Conservation (phyloP, 2,797 vertebrate species). For the Notolepis coatsorum region DNA sequence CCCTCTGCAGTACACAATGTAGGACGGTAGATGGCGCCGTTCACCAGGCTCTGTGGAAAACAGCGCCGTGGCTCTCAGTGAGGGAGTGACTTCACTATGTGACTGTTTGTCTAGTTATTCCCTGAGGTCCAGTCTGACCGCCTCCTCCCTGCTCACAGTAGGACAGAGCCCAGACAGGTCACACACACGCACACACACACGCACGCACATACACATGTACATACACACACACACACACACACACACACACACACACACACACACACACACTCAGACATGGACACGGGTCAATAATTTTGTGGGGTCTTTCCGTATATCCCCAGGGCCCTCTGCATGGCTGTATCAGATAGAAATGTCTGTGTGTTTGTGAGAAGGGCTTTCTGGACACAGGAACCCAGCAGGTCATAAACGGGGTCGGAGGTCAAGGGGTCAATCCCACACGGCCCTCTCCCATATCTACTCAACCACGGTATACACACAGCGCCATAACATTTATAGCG, state of each 20-base stretch:
- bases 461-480: no score
- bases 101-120: constrained; percentile 1
- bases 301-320: constrained; percentile 28
- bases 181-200: neutral
- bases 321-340: constrained; percentile 13
- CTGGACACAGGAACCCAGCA: constrained; percentile 23
- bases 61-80: neutral
- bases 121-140: neutral
- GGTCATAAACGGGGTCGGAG: constrained; percentile 24
- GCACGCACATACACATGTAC: no score
- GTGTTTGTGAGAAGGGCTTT: constrained; percentile 10
- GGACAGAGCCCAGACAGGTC: neutral
- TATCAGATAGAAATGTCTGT: constrained; percentile 45
- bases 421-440: no score
- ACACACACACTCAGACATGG: constrained; percentile 7
- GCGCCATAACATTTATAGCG: no score
- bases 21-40: neutral
- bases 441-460: no score
- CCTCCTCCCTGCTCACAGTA: neutral
- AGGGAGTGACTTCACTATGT: neutral
- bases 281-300: constrained; percentile 10
- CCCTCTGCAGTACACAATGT: no score
- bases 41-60: neutral
- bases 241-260: neutral
- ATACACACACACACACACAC: neutral